phyloP scores from a whole-genome alignment of 1,140 invertebrate species.

The Chrysoperla carnea region DNA sequence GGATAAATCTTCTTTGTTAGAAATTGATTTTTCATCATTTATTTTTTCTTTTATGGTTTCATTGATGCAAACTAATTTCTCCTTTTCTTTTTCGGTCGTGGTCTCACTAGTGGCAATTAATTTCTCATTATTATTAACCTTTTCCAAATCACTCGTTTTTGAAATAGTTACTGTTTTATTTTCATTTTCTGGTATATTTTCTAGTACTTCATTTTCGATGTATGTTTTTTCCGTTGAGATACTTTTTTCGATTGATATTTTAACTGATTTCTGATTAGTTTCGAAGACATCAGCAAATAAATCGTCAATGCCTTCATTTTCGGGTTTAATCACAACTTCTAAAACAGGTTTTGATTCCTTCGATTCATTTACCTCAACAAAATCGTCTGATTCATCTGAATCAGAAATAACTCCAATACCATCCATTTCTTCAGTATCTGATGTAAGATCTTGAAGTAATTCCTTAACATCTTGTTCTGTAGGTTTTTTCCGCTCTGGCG shows the following conservation, averaged over 20 bases:
- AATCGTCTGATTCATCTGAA: slow-evolving; percentile 22
- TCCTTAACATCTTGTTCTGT: no score
- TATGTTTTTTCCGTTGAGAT: slow-evolving; percentile 3
- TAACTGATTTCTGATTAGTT: background rate
- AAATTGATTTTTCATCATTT: slow-evolving; percentile 6
- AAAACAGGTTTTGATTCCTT: slow-evolving; percentile 6
- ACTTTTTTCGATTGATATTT: background rate
- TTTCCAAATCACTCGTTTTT: slow-evolving; percentile 5
- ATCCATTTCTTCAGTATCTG: background rate
- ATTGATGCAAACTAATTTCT: no score
- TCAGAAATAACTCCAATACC: slow-evolving; percentile 7
- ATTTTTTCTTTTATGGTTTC: slow-evolving; percentile 4
- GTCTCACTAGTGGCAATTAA: slow-evolving; percentile 6
- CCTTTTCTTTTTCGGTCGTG: slow-evolving; percentile 7
- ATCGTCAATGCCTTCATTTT: slow-evolving; percentile 33
- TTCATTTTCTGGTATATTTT: slow-evolving; percentile 5
- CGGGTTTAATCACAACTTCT: slow-evolving; percentile 21
- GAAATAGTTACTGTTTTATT: slow-evolving; percentile 4
- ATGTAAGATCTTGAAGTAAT: no score
- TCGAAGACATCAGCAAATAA: slow-evolving; percentile 48
- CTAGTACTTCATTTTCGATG: slow-evolving; percentile 4
- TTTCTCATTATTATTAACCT: slow-evolving; percentile 4
- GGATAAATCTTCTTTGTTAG: slow-evolving; percentile 4
- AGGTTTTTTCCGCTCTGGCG: background rate
- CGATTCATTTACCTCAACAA: slow-evolving; percentile 30